A percentile compares a stretch with the other conserved stretches of the same genome.
Evolutionary conservation across 1,140 invertebrate species (phyloP).

Genomic region (Dolichoris vasculosae): DNA sequence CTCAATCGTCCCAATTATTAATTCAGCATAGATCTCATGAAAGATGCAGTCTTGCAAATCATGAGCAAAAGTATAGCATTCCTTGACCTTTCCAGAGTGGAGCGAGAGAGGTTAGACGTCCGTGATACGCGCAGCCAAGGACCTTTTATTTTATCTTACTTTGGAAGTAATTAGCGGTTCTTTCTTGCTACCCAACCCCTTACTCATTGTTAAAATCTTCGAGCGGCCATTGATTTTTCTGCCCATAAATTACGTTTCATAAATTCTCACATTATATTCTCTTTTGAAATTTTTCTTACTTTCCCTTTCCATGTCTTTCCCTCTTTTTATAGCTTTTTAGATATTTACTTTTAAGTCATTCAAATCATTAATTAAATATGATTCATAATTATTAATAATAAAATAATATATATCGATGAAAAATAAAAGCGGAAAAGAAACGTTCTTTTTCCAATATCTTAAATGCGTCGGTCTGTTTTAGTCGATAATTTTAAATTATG

Average conservation of each 20-base stretch:
- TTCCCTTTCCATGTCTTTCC: not conserved
- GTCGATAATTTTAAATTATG: no score
- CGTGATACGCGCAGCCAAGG: conserved; percentile 29
- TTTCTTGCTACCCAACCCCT: not conserved
- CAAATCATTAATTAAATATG: not conserved
- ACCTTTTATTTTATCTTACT: conserved; percentile 5
- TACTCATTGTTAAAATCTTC: not conserved
- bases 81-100: conserved; percentile 29
- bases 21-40: conserved; percentile 41
- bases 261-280: conserved; percentile 2
- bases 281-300: no score
- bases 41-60: conserved; percentile 29
- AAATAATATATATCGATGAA: no score
- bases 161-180: conserved; percentile 30
- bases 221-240: conserved; percentile 23
- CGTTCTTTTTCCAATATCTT: no score
- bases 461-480: no score
- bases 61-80: conserved; percentile 14
- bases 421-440: no score
- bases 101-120: not conserved
- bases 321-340: not conserved
- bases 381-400: not conserved
- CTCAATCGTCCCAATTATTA: conserved; percentile 39
- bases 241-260: conserved; percentile 22
- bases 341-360: not conserved